Evolutionary conservation across 2,888 invertebrate genomes (phyloP), one percentile per base, ranked within the genome.

Genomic region (Clitarchus hookeri): DNA sequence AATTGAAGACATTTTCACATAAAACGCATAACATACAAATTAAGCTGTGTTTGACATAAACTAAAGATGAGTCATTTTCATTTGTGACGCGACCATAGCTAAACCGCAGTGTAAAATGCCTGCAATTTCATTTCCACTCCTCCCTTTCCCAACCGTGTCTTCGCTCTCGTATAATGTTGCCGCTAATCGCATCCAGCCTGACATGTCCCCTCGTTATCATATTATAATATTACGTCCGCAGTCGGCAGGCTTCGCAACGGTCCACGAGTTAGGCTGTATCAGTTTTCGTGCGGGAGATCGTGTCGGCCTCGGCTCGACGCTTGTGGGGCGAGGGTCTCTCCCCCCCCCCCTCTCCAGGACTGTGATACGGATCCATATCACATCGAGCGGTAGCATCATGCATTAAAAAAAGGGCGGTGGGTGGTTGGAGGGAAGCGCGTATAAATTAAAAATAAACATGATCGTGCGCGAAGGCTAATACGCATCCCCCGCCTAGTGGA

Each of bases 391-490:
- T 8, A 6, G 65, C 65, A 65, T 65, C 65, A 65, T 65, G 65
- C 65, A 65, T 65, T 11, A 65, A 65, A 65, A 65, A 65, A 23
- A 19, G n/a, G 65, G 6, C 4, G 65, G 65, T 6, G 16, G 19
- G 65, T 13, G 65, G 65, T 16, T 53, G 53, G 53, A 16, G 65
- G 65, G n/a, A 65, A 19, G 19, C 16, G 16, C 23, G 23, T 65
- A 65, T 65, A 65, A 65, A 65, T 65, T 65, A 65, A 65, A 65
- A 65, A 65, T 65, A 65, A 65, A 65, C 65, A 65, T 65, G 65
- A 65, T 65, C 65, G 65, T n/a, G 65, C 65, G 65, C 65, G 65
- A 16, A 65, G 65, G 65, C 65, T 65, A 65, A 65, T 65, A n/a
- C 65, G 65, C 65, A 65, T 65, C 65, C 65, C 65, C 65, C 65